Percentiles rank a stretch among this genome's conserved stretches.
Evolutionary conservation across 2,113 vertebrate species (phyloP).

Genomic region (Ctenodactylus gundi): DNA sequence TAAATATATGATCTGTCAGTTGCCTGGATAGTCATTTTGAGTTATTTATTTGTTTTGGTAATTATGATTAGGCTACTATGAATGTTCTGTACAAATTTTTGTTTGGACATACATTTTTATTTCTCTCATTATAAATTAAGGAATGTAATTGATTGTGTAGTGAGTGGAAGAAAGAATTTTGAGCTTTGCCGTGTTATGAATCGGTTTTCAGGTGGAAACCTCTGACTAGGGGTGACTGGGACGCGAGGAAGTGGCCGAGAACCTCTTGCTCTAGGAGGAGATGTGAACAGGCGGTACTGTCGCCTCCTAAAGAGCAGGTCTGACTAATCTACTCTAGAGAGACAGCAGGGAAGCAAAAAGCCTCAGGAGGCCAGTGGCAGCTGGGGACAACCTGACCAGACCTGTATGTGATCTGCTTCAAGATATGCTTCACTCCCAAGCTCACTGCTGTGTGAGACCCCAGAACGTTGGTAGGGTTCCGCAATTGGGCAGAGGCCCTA

Average conservation of each 20-base stretch:
- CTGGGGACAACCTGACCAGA: not conserved
- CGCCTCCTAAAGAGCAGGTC: not conserved
- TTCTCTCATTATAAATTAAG: not conserved
- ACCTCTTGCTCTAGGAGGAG: not conserved
- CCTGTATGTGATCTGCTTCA: too few relatives aligned
- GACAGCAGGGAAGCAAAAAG: not conserved
- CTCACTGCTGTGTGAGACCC: not conserved
- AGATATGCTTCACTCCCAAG: not conserved
- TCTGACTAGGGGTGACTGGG: not conserved
- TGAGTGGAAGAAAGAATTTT: not conserved
- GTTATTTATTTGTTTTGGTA: not conserved
- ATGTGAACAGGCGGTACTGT: not conserved
- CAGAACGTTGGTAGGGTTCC: not conserved
- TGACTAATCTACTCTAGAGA: not conserved
- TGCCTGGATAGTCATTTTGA: not conserved
- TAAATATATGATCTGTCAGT: not conserved
- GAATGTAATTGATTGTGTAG: not conserved
- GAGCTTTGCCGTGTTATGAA: not conserved
- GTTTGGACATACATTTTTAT: not conserved
- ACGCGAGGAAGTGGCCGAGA: not conserved
- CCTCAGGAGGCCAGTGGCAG: not conserved
- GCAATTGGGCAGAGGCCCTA: not conserved
- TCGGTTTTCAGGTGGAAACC: not conserved
- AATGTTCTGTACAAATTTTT: not conserved
- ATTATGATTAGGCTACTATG: not conserved